phyloP scores from a whole-genome alignment of 2,113 vertebrate genomes.

The Butastur rufipennis region DNA sequence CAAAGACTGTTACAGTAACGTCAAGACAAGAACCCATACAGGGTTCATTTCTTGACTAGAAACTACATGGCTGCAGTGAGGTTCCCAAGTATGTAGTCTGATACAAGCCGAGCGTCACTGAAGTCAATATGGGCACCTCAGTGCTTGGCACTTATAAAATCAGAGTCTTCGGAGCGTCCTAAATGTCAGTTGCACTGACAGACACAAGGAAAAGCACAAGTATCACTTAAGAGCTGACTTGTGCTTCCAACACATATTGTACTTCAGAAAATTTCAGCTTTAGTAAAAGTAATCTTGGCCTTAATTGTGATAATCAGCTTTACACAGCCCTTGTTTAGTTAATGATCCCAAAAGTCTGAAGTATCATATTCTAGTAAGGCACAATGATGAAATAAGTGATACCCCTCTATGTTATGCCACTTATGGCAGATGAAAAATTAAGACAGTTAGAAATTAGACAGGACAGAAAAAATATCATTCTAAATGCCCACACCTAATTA shows the following conservation, averaged over 20 bases:
- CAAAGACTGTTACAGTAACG: not conserved
- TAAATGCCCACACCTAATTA: not conserved
- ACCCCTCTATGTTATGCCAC: not conserved
- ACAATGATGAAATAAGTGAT: not conserved
- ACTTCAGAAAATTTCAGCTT: not conserved
- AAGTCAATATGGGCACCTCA: not conserved
- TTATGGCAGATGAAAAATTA: not conserved
- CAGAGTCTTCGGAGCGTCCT: accelerated
- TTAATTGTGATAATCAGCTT: not conserved
- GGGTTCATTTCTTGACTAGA: not conserved
- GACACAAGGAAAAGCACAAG: not conserved
- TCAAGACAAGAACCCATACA: not conserved
- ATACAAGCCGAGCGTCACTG: not conserved
- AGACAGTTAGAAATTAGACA: not conserved
- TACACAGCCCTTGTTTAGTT: not conserved
- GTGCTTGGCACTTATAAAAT: not conserved
- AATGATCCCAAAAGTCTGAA: not conserved
- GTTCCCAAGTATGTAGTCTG: not conserved
- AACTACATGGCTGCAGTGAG: accelerated
- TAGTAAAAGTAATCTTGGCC: not conserved
- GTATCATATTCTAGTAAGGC: not conserved
- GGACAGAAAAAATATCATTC: not conserved
- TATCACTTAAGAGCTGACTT: not conserved
- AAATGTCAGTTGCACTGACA: not conserved
- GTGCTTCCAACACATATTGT: not conserved